A percentile compares a stretch with the other conserved stretches of the same genome.
Conservation (phyloP, 2,113 vertebrate genomes). For the Oncorhynchus tshawytscha region DNA sequence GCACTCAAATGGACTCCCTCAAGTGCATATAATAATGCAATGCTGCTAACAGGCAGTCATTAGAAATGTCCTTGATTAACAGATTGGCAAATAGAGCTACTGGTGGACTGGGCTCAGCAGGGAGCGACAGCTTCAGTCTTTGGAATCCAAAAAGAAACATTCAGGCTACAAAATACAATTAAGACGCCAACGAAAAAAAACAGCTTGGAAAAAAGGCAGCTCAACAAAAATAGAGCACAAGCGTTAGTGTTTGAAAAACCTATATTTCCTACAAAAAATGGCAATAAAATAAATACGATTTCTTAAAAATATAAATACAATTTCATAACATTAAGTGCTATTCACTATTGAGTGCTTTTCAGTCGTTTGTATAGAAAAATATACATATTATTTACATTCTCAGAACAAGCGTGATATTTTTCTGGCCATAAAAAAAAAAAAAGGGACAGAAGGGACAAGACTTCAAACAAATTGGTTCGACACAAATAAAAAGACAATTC, state of each 20-base stretch:
- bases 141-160: slow-evolving; percentile 75
- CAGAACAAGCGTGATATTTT: slow-evolving; percentile 74
- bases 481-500: slow-evolving; percentile 34
- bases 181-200: slow-evolving; percentile 39
- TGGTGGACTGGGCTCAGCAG: slow-evolving; percentile 74
- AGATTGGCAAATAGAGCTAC: slow-evolving; percentile 64
- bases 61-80: slow-evolving; percentile 2
- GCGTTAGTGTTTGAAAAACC: slow-evolving; percentile 91
- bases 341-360: slow-evolving; percentile 97
- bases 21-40: slow-evolving; percentile 67
- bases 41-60: slow-evolving; percentile 24
- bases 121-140: slow-evolving; percentile 75
- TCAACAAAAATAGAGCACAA: slow-evolving; percentile 82
- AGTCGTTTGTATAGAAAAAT: slow-evolving; percentile 95
- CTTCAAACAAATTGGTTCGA: slow-evolving; percentile 58
- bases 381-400: slow-evolving; percentile 99
- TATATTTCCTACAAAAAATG: slow-evolving; percentile 81
- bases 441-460: slow-evolving; percentile 65
- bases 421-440: slow-evolving; percentile 71
- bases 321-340: slow-evolving; percentile 88
- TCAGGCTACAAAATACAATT: slow-evolving; percentile 73
- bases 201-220: slow-evolving; percentile 74
- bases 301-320: slow-evolving; percentile 97
- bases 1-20: slow-evolving; percentile 45
- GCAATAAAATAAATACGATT: slow-evolving; percentile 93